Base-by-base conservation (phyloP, 2,888 invertebrate genomes). In the Miltochrista miniata region DNA sequence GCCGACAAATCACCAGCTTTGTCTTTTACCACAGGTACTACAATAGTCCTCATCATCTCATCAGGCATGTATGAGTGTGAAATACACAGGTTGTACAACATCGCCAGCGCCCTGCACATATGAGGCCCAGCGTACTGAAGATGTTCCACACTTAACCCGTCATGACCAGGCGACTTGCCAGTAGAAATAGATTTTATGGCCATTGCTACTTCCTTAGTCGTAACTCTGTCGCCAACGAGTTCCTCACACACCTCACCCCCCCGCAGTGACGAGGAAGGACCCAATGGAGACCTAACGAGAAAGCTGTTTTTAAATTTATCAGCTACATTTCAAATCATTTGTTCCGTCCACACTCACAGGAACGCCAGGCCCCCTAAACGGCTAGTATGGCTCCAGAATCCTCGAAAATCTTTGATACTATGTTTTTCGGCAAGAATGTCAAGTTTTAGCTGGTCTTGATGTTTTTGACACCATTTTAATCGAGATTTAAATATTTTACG, bases 111-210 rank as follows among this genome's bases (percentile, higher is more conserved):
- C 13, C 46, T 30, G 1, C 18, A 31, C 4, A 51, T 0, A 30
- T 51, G 51, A 2, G 31, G 13, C 0, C 46, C 42, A 1, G 45
- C 46, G n/a, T 51, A 11, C 10, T 24, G 18, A 4, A 51, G n/a
- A n/a, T 51, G 47, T 14, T 51, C 45, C 0, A 51, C 14, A 18
- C 51, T 42, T 10, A 50, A 14, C 0, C 40, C 35, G 24, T 50
- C 46, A 24, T 46, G 34, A 0, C 51, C 43, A 0, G 51, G 46
- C 2, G 51, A 51, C 14, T 44, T 47, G 9, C 47, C 47, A 11
- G 30, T 12, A 1, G 9, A 36, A 18, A 44, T 36, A 1, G 9
- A 1, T 18, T 35, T 43, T 0, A 47, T 34, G 2, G 33, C 24
- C 5, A 9, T 13, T 0, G 10, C 5, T 5, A 48, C 34, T 7